phyloP scores from a whole-genome alignment of 2,888 invertebrate genomes.

The Baronia brevicornis region DNA sequence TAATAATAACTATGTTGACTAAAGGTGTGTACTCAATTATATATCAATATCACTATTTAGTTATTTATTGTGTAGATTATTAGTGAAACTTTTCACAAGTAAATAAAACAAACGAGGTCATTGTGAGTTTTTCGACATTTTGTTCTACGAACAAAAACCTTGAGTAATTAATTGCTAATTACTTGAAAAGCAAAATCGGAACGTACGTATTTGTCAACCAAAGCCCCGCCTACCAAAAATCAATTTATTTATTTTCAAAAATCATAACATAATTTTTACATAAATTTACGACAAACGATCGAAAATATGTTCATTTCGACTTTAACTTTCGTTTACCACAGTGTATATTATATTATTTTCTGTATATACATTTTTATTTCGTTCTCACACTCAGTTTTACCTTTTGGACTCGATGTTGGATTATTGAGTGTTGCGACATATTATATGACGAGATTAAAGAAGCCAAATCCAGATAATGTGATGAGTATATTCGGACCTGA shows the following conservation, averaged over 20 bases:
- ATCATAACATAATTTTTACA: constrained; percentile 35
- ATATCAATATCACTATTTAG: too few species aligned
- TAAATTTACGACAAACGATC: constrained; percentile 40
- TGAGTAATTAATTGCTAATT: not conserved
- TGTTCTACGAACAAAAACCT: constrained; percentile 12
- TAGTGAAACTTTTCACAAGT: too few species aligned
- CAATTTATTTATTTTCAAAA: constrained; percentile 49
- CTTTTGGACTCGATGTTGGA: constrained; percentile 55
- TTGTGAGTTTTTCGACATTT: too few species aligned
- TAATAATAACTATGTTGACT: too few species aligned
- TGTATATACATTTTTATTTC: constrained; percentile 39
- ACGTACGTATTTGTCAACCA: constrained; percentile 13
- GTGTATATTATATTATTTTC: constrained; percentile 36
- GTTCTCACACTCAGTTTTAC: constrained; percentile 54
- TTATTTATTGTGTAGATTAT: too few species aligned
- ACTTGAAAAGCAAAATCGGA: constrained; percentile 1
- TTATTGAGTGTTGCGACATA: constrained; percentile 48
- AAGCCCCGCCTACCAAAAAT: constrained; percentile 8
- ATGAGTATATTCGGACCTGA: constrained; percentile 73
- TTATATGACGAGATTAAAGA: constrained; percentile 48
- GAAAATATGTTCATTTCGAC: constrained; percentile 51
- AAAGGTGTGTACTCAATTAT: too few species aligned
- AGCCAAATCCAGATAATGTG: constrained; percentile 52
- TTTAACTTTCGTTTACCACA: constrained; percentile 35
- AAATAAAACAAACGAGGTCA: too few species aligned